Evolutionary conservation across 2,113 vertebrate genomes (phyloP), one percentile per base, ranked within the genome.

Genomic region (Salvelinus sp.): DNA sequence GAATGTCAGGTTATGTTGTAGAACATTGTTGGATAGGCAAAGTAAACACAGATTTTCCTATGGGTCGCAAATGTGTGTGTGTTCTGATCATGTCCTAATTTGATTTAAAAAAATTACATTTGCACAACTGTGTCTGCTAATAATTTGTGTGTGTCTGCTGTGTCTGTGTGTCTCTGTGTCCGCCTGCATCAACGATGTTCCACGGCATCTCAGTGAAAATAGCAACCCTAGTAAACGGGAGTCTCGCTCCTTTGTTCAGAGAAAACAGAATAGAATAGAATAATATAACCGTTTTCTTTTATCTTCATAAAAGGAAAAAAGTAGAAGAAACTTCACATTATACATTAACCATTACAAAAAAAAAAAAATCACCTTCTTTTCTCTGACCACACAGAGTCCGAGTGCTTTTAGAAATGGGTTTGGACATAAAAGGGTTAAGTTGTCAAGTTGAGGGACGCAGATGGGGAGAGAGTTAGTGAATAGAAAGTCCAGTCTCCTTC

Each of bases 321-420:
- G 69, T 79, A 83, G 84, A 88, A 89, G 88, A 90, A 90, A 90
- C 93, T 95, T 96, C 94, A 96, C 94, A 96, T 95, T 96, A 91
- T 95, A 94, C 89, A 93, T 89, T 86, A 91, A 92, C 92, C 76
- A 85, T 92, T 93, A 94, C 86, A 95, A 96, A 95, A 94, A 92
- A 86, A 86, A 83, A 71, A 71, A 73, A 82, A 71, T 72, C 91
- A 94, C 79, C 78, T 86, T 86, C 77, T 93, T 92, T 92, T 91
- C 94, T 91, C 87, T 88, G 91, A 87, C 79, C 87, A 92, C 94
- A 93, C 94, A 96, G 95, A 96, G 94, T 96, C 95, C 94, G 96
- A 96, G 96, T 96, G 95, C 95, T 96, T 97, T 79, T 92, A 94
- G 95, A 95, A 96, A 93, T 90, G 93, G 93, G 92, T 94, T 94